phyloP scores from a whole-genome alignment of 2,797 vertebrate species.

The Falco columbarius region DNA sequence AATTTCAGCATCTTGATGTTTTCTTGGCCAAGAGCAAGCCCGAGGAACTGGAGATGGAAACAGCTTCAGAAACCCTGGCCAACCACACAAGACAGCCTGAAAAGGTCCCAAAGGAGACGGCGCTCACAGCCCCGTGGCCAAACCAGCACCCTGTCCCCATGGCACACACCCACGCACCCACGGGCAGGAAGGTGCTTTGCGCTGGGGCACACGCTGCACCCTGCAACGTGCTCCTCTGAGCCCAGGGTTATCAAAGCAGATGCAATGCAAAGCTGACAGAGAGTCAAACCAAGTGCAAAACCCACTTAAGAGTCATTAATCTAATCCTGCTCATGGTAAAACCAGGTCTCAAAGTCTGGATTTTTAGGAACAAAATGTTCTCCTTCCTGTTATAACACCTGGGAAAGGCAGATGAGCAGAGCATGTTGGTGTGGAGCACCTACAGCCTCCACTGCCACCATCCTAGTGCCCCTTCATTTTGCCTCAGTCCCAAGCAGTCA shows the following conservation, averaged over 20 bases:
- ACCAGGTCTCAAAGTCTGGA: neutral
- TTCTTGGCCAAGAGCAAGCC: constrained; percentile 51
- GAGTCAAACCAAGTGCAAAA: neutral
- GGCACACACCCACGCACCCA: neutral
- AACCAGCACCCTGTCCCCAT: neutral
- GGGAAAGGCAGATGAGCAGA: neutral
- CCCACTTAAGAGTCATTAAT: neutral
- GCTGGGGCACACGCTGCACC: accelerated
- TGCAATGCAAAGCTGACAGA: neutral
- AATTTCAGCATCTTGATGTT: constrained; percentile 53
- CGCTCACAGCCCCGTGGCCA: neutral
- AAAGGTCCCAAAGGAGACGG: neutral
- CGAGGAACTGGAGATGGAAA: constrained; percentile 50
- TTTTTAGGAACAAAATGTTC: neutral
- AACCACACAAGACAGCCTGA: neutral
- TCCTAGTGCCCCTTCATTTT: neutral
- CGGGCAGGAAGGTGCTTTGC: accelerated
- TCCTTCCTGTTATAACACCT: neutral
- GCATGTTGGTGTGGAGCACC: accelerated
- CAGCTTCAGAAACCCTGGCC: neutral
- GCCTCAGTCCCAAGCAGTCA: neutral
- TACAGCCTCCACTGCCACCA: neutral
- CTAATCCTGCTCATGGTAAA: neutral
- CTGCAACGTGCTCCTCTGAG: accelerated
- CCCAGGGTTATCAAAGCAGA: neutral